Evolutionary conservation across 1,140 invertebrate species (phyloP), one percentile per base, ranked within the genome.

Genomic region (Solenopsis fugax): DNA sequence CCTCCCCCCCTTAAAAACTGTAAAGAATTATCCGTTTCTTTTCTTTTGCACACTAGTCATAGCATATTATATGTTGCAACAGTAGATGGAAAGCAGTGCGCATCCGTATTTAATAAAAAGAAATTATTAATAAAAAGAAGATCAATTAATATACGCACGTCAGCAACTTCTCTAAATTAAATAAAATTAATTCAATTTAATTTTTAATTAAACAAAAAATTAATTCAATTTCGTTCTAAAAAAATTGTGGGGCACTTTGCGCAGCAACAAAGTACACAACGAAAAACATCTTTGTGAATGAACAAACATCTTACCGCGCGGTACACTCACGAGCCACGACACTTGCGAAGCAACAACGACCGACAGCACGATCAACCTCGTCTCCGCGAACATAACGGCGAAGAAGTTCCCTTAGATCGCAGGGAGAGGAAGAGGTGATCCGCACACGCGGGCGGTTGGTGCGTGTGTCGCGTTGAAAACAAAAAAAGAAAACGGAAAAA

Each of bases 221-320:
- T 1, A 12, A 18, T 45, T 0, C 9, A 37, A 45, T 69, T 18
- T 41, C 34, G 16, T 10, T n/a, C n/a, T 18, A 7, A 12, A 56
- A 45, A 10, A 12, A 45, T 76, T 73, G 2, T 50, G 24, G n/a
- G 12, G 34, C 56, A 60, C 45, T 52, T 29, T 65, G 52, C 6
- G 16, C 2, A 34, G 12, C 24, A 34, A 37, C 13, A 21, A 24
- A 4, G 29, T 48, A 18, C n/a, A 41, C 16, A 9, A 37, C 29
- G 67, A 54, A 54, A 72, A 54, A 56, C 0, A 16, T 78, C 52
- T n/a, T 73, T 34, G 62, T n/a, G 41, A 64, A 73, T 60, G 64
- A 62, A 81, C 18, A 64, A 77, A 34, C 29, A 16, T 73, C 87
- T 91, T 73, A 91, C 90, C 90, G 34, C 86, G 73, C 10, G 56